These are phyloP conservation scores for Saccopteryx bilineata DNA, from an alignment of 2,113 vertebrate species.

Conservation along the genomic window DNA sequence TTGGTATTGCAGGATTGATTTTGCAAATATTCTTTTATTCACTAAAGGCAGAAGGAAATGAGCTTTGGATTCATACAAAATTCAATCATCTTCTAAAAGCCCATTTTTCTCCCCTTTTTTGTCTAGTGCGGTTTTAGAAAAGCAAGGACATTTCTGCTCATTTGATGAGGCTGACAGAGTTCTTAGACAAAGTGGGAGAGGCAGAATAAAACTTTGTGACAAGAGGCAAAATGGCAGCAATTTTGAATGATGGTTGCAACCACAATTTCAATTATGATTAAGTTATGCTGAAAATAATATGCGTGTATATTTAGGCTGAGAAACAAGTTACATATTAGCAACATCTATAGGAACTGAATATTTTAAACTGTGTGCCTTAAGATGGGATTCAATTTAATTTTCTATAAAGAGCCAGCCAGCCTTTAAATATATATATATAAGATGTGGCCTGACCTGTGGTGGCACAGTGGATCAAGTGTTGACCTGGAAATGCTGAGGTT, in stretches of 20 bases:
- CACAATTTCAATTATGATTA: conserved; percentile 42
- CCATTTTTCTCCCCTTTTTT: background rate
- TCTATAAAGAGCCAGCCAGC: conserved; percentile 16
- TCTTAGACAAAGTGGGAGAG: background rate
- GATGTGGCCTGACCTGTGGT: too few relatives aligned
- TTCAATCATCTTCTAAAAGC: conserved; percentile 19
- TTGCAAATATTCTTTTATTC: conserved; percentile 50
- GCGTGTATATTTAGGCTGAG: conserved; percentile 32
- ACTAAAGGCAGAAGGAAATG: conserved; percentile 23
- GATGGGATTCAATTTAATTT: conserved; percentile 63
- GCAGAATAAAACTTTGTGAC: background rate
- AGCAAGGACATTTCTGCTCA: background rate
- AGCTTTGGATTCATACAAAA: conserved; percentile 69
- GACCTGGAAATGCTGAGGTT: too few relatives aligned
- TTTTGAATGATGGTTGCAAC: conserved; percentile 34
- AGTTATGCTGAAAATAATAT: conserved; percentile 62
- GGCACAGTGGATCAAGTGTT: too few relatives aligned
- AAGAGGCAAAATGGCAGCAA: conserved; percentile 28
- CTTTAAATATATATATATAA: too few relatives aligned
- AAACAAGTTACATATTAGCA: conserved; percentile 56
- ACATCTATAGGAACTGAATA: background rate
- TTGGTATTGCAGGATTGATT: conserved; percentile 30
- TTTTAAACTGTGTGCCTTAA: conserved; percentile 39
- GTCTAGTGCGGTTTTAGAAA: conserved; percentile 6
- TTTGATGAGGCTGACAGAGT: conserved; percentile 20